These are phyloP conservation scores for Lissocephala sabroskyi DNA, from an alignment of 2,888 invertebrate species.

Conservation along the genomic window DNA sequence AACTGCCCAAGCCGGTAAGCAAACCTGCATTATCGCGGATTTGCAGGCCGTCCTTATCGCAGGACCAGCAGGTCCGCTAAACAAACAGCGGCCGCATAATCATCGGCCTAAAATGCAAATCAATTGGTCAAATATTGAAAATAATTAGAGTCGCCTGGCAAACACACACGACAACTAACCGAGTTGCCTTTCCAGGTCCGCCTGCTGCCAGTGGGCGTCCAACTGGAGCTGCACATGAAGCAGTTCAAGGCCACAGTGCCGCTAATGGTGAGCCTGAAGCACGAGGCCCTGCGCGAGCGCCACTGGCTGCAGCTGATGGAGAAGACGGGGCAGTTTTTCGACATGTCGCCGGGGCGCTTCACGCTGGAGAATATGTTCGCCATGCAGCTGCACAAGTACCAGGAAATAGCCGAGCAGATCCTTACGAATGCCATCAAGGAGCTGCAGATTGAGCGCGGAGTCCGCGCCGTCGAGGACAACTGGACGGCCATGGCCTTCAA, in stretches of 20 bases:
- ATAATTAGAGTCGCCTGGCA: slow-evolving; percentile 62
- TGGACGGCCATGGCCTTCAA: slow-evolving; percentile 80
- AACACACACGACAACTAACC: slow-evolving; percentile 3
- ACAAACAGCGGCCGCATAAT: slow-evolving; percentile 44
- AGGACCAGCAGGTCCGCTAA: too few relatives aligned
- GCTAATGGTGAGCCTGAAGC: slow-evolving; percentile 91
- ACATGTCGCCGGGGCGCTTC: slow-evolving; percentile 91
- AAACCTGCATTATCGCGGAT: too few relatives aligned
- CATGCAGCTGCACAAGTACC: slow-evolving; percentile 91
- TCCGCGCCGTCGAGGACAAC: slow-evolving; percentile 85
- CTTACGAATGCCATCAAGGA: slow-evolving; percentile 93
- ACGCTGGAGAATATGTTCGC: slow-evolving; percentile 93
- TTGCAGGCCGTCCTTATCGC: not conserved
- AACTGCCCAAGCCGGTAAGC: slow-evolving; percentile 80
- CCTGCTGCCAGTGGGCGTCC: slow-evolving; percentile 77
- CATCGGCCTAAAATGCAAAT: slow-evolving; percentile 61
- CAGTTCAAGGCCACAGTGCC: slow-evolving; percentile 91
- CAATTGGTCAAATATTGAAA: slow-evolving; percentile 66
- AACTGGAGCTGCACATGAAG: slow-evolving; percentile 87
- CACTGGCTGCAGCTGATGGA: slow-evolving; percentile 93
- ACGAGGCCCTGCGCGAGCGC: slow-evolving; percentile 89
- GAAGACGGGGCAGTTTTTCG: slow-evolving; percentile 86
- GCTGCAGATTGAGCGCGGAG: slow-evolving; percentile 90
- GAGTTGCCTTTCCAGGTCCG: too few relatives aligned
- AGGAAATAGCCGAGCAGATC: slow-evolving; percentile 87